Base-by-base conservation (phyloP, 2,113 vertebrate genomes). In the Poecile atricapillus region DNA sequence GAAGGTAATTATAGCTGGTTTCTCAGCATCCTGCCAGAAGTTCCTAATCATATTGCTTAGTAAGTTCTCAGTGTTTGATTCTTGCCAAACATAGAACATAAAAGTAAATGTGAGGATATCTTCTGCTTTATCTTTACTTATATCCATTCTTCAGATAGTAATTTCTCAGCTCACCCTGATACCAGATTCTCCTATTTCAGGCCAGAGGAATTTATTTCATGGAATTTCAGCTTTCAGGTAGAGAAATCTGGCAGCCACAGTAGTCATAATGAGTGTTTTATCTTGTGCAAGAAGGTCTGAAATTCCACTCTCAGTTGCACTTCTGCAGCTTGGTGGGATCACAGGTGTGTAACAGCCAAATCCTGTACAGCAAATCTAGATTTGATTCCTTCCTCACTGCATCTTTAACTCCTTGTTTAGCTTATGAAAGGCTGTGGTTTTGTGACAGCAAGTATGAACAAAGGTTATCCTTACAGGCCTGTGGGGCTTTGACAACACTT, bases 131-230 rank as follows among this genome's bases (percentile, higher is more conserved):
- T 93, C 86, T 90, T 90, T 74, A 46, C 73, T 83, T 89, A 82
- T 39, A 90, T 93, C 60, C 80, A 78, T 94, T 95, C 68, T 92
- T 83, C 58, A 93, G 88, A 53, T 49, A 78, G 58, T 55, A 56
- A 74, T 94, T 93, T 94, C 56, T 69, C 58, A 81, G 41, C 49
- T 75, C 5, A 0, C 37, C 73, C 64, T 86, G 69, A 95, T 90
- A 95, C n/a, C 43, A 41, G 41, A 69, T 43, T 95, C 93, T 97
- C 58, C 63, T 90, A 89, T 96, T 96, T 93, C 93, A 96, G 27
- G n/a, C 62, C 73, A 65, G 49, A 67, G 86, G 90, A 56, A 69
- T 86, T 87, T 84, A 58, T 86, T 76, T 84, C 44, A 10, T 67
- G 50, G 69, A 83, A 89, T 84, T 96, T 95, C 56, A 89, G 20